Conservation (phyloP, 1,140 invertebrate species). For the Varroa destructor region DNA sequence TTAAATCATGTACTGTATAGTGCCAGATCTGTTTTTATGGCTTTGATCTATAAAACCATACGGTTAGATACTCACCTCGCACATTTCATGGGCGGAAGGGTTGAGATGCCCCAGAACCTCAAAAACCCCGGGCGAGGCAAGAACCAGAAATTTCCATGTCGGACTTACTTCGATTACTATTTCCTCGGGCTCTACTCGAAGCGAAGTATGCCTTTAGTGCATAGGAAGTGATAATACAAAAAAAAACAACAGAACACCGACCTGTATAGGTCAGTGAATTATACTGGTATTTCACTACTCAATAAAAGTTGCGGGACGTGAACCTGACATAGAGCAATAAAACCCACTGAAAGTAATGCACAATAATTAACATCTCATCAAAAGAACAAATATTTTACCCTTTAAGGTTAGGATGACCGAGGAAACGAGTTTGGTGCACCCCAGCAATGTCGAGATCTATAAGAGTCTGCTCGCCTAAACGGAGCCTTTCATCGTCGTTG, state of each 20-base stretch:
- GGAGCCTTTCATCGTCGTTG: slow-evolving; percentile 15
- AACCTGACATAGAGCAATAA: not conserved
- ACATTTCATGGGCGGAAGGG: slow-evolving; percentile 1
- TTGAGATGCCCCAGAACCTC: not conserved
- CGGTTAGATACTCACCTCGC: not conserved
- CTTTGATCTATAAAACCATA: not conserved
- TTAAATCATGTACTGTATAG: not conserved
- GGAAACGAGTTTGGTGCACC: slow-evolving; percentile 1
- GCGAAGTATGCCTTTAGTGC: not conserved
- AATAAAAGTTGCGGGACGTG: not conserved
- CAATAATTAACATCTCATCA: too few species aligned
- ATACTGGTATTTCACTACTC: not conserved
- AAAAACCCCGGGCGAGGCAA: slow-evolving; percentile 17
- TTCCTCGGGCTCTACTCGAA: slow-evolving; percentile 8
- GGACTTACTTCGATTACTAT: not conserved
- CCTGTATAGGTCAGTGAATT: not conserved
- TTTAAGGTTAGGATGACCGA: slow-evolving; percentile 9
- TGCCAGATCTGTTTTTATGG: not conserved
- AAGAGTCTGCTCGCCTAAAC: slow-evolving; percentile 1
- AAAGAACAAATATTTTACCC: not conserved
- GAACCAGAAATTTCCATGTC: slow-evolving; percentile 9
- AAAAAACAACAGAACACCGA: too few species aligned
- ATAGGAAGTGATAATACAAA: not conserved
- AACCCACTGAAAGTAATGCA: not conserved
- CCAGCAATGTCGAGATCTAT: slow-evolving; percentile 1